phyloP scores from a whole-genome alignment of 2,888 invertebrate species.

The Cheilosia urbana region DNA sequence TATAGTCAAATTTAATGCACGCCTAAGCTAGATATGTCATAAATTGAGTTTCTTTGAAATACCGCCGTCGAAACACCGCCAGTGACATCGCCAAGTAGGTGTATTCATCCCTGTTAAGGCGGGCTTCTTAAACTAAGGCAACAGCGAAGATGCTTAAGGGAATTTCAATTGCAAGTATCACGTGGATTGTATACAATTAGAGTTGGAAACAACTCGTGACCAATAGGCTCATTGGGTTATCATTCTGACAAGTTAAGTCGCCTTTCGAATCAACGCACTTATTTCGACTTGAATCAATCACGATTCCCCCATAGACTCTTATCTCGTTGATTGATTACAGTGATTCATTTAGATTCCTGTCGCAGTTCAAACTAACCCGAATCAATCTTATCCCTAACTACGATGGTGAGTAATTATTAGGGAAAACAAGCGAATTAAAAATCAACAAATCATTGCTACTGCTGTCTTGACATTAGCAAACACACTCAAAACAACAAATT shows the following conservation, averaged over 20 bases:
- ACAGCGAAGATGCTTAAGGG: too few relatives aligned
- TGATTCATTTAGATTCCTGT: not conserved
- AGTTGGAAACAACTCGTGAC: too few relatives aligned
- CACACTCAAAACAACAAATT: not conserved
- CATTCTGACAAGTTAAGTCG: not conserved
- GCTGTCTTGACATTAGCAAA: not conserved
- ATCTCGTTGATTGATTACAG: not conserved
- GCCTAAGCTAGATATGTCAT: conserved; percentile 38
- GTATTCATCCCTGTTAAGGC: too few relatives aligned
- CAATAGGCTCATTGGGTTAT: too few relatives aligned
- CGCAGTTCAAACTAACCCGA: not conserved
- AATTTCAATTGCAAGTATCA: too few relatives aligned
- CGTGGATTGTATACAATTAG: too few relatives aligned
- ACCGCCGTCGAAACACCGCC: conserved; percentile 3
- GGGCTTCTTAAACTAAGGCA: too few relatives aligned
- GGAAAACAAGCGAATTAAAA: not conserved
- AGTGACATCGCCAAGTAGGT: not conserved
- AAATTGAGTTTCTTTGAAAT: conserved; percentile 22
- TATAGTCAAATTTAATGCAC: conserved; percentile 12
- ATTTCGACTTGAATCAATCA: conserved; percentile 8
- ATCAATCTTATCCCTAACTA: too few relatives aligned
- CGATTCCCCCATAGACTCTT: not conserved
- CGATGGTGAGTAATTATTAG: not conserved
- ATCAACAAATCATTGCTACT: conserved; percentile 1
- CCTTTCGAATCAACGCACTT: not conserved